Percentiles rank a stretch among this genome's conserved stretches.
phyloP scores from a whole-genome alignment of 2,888 invertebrate genomes.

The Caenorhabditis virilis region DNA sequence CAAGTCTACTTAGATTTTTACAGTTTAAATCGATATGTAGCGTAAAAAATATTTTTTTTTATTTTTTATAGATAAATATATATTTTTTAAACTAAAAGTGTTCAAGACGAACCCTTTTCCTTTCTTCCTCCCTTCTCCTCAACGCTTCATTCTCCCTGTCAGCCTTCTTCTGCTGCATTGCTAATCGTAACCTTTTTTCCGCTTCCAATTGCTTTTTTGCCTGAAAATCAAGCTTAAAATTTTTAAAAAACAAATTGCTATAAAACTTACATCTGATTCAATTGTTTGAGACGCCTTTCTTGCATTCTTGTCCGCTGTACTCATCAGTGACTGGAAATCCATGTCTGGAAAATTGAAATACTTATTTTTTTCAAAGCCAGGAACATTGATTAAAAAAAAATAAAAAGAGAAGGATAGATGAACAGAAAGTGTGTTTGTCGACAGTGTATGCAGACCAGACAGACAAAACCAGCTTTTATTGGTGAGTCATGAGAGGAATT shows the following conservation, averaged over 20 bases:
- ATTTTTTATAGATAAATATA: conserved; percentile 1
- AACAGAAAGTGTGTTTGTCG: too few relatives aligned
- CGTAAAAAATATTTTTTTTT: too few relatives aligned
- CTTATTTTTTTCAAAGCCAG: too few relatives aligned
- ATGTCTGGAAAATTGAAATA: too few relatives aligned
- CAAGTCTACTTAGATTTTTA: not conserved
- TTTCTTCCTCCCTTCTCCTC: conserved; percentile 22
- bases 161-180: conserved; percentile 24
- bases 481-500: too few relatives aligned
- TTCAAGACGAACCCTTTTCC: conserved; percentile 8
- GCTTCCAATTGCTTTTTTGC: conserved; percentile 25
- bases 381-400: too few relatives aligned
- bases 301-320: conserved; percentile 42
- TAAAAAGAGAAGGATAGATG: too few relatives aligned
- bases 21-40: not conserved
- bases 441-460: too few relatives aligned
- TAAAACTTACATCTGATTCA: conserved; percentile 28
- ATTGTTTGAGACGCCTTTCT: conserved; percentile 29
- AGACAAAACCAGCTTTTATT: too few relatives aligned
- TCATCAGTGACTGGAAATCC: conserved; percentile 45
- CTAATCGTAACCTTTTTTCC: conserved; percentile 16
- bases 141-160: conserved; percentile 29
- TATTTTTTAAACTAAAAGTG: too few relatives aligned
- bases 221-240: conserved; percentile 7
- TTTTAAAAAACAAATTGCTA: conserved; percentile 7